Evolutionary conservation across 2,797 vertebrate species (phyloP), one percentile per base, ranked within the genome.

Genomic region (Pogonophryne albipinna): DNA sequence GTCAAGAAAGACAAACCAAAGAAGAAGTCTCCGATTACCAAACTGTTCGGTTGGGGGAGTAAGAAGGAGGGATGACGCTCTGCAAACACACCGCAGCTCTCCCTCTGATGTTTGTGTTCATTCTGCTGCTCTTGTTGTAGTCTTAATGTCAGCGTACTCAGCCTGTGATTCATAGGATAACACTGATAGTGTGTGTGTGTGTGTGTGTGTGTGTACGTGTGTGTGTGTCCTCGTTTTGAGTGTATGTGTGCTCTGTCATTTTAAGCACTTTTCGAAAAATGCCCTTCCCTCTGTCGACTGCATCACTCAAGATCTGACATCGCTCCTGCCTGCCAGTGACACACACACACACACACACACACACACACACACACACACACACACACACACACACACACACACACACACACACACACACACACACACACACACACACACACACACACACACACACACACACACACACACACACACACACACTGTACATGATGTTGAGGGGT

Each of bases 1-100:
- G 9, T 93, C 3, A 95, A 95, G 86, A 95, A 94, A 71, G 91
- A 94, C 1, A 95, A 95, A 80, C 52, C 67, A 6, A 95, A 94
- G 91, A 95, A 91, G 58, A 94, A 92, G 79, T 93, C 92, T 17
- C 75, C 91, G 10, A 82, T 92, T 65, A 72, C 90, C 75, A 92
- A 86, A 74, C 80, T 92, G 62, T 95, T 96, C 34, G 0, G 50
- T 4, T 86, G 91, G 89, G 88, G 87, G 58, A 85, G 10, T 80
- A 94, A 94, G 81, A 90, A 90, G 44, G 86, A 92, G 17, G 59
- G 38, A 44, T 93, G 87, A 93, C 16, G 60, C 58, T 74, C 16
- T 0, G n/a, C 16, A 20, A 55, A 71, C 64, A 5, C 31, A 1
- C 20, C n/a, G 31, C 44, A 34, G 61, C 49, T 42, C 23, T 13